Evolutionary conservation across 2,113 vertebrate species (phyloP).

Genomic region (Paramisgurnus dabryanus): DNA sequence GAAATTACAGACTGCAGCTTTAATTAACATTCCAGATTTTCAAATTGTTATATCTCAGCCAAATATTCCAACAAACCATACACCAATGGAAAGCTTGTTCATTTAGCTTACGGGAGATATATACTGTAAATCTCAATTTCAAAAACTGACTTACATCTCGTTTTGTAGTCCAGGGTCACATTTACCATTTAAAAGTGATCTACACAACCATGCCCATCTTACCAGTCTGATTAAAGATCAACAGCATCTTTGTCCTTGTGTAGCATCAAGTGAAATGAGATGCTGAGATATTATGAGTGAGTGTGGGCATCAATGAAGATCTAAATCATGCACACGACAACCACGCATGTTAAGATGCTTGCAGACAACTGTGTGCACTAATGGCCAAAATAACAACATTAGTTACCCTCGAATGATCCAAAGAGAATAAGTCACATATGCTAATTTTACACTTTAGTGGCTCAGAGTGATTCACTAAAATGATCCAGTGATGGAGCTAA

Average conservation of each 20-base stretch:
- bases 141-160: too few relatives aligned
- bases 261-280: not conserved
- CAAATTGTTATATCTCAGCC: too few relatives aligned
- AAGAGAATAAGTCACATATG: slow-evolving; percentile 12
- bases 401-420: not conserved
- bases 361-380: not conserved
- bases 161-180: too few relatives aligned
- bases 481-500: slow-evolving; percentile 6
- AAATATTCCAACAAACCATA: too few relatives aligned
- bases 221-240: not conserved
- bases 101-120: too few relatives aligned
- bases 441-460: slow-evolving; percentile 11
- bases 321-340: slow-evolving; percentile 8
- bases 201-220: not conserved
- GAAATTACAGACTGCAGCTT: too few relatives aligned
- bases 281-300: not conserved
- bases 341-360: slow-evolving; percentile 19
- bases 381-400: not conserved
- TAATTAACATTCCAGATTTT: too few relatives aligned
- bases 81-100: too few relatives aligned
- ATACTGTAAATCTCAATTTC: too few relatives aligned
- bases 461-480: slow-evolving; percentile 3
- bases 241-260: not conserved
- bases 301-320: not conserved
- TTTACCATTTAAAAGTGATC: too few relatives aligned